Percentiles rank a stretch among this genome's conserved stretches.
Evolutionary conservation across 2,888 invertebrate genomes (phyloP).

Genomic region (Polyploca ridens): DNA sequence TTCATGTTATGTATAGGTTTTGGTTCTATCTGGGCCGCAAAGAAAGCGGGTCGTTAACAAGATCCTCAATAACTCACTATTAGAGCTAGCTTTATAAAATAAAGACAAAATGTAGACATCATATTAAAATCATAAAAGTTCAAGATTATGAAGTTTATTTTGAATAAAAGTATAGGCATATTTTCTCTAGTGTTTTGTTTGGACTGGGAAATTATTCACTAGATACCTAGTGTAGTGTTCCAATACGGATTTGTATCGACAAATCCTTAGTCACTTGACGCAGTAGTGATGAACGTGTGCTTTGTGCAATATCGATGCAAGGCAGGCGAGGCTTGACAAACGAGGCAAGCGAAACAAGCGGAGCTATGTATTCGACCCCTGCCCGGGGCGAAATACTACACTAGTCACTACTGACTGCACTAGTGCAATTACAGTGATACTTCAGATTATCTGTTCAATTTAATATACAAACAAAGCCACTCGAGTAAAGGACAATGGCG

Average conservation of each 20-base stretch:
- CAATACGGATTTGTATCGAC: constrained; percentile 31
- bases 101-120: too few species aligned
- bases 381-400: background rate
- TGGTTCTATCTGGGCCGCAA: too few species aligned
- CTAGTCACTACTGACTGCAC: background rate
- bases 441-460: background rate
- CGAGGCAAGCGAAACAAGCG: background rate
- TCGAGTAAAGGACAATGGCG: too few species aligned
- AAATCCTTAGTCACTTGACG: constrained; percentile 53
- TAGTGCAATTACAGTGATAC: background rate
- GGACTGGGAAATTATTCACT: background rate
- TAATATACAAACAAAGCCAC: background rate
- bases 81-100: too few species aligned
- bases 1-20: too few species aligned
- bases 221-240: too few species aligned
- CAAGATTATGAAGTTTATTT: too few species aligned
- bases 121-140: too few species aligned
- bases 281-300: constrained; percentile 45
- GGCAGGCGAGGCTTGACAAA: constrained; percentile 21
- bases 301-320: constrained; percentile 30
- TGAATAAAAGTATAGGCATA: too few species aligned
- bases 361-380: background rate
- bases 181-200: background rate
- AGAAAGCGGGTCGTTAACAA: too few species aligned
- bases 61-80: too few species aligned